Base-by-base conservation (phyloP, 1,140 invertebrate genomes). In the Philotrypesis tridentata region DNA sequence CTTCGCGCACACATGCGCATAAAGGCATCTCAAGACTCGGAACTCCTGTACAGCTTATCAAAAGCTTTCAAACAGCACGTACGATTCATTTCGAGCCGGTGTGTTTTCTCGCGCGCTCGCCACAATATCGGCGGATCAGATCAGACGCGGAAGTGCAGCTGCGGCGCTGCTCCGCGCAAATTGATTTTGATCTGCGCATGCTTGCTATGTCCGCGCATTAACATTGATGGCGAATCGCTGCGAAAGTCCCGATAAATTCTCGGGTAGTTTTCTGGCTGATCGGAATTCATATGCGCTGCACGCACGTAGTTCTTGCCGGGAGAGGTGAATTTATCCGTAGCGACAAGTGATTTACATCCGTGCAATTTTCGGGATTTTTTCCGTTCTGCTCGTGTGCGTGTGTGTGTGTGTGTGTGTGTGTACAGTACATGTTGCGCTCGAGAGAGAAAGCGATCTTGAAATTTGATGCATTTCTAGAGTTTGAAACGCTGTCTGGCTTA, bases 131-230 rank as follows among this genome's bases (percentile, higher is more conserved):
- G 11, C 11, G 25, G 85, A 83, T 77, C 80, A 83, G 76, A 7
- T n/a, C 87, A 85, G 86, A 89, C 83, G 88, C 86, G 87, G 88
- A 89, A 89, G 85, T 82, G n/a, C n/a, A n/a, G n/a, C n/a, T n/a
- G n/a, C n/a, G n/a, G n/a, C n/a, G n/a, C n/a, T n/a, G n/a, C n/a
- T n/a, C n/a, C n/a, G n/a, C 33, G n/a, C 43, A 43, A 67, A 85
- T 86, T 83, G 84, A 86, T 85, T 84, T 37, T 86, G 84, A 87
- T 86, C 83, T 2, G 1, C 60, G 2, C n/a, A 21, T 21, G 25
- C 83, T 67, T 82, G 8, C 9, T n/a, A n/a, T n/a, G n/a, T n/a
- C n/a, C n/a, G n/a, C n/a, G n/a, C n/a, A n/a, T n/a, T n/a, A n/a
- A n/a, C n/a, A n/a, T n/a, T n/a, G n/a, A n/a, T n/a, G n/a, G n/a